Evolutionary conservation across 2,888 invertebrate genomes (phyloP).

Genomic region (Diploptera punctata): DNA sequence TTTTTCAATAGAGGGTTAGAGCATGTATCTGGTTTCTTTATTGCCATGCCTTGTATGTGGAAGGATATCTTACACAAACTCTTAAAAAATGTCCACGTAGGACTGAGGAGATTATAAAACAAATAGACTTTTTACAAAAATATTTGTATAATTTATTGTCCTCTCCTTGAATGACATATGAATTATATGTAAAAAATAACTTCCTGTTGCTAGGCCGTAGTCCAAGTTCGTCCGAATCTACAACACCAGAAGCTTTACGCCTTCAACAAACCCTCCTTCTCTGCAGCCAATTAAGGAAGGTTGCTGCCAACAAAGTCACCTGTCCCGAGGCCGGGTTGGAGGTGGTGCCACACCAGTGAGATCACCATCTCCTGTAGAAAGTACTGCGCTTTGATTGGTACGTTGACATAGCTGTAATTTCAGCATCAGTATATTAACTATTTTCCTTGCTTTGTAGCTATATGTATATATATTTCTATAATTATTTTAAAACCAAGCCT

Average conservation of each 20-base stretch:
- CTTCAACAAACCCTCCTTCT: conserved; percentile 52
- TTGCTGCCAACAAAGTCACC: conserved; percentile 24
- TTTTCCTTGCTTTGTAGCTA: too few relatives aligned
- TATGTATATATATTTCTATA: too few relatives aligned
- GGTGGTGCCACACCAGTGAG: conserved; percentile 29
- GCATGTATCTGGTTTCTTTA: too few relatives aligned
- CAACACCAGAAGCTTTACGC: conserved; percentile 63
- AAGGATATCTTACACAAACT: too few relatives aligned
- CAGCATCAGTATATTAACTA: too few relatives aligned
- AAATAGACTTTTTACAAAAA: not conserved
- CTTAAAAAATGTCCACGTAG: too few relatives aligned
- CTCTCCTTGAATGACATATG: too few relatives aligned
- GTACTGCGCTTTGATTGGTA: conserved; percentile 41
- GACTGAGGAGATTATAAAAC: too few relatives aligned
- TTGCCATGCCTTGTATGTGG: too few relatives aligned
- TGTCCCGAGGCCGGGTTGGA: not conserved
- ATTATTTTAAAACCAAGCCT: too few relatives aligned
- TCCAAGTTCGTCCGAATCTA: conserved; percentile 65
- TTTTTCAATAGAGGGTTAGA: too few relatives aligned
- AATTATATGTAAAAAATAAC: not conserved
- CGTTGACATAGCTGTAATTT: too few relatives aligned
- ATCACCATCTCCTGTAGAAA: conserved; percentile 42
- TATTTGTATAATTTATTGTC: not conserved
- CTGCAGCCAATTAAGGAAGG: conserved; percentile 64
- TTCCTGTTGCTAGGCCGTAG: conserved; percentile 55